Evolutionary conservation across 1,140 invertebrate species (phyloP), one percentile per base, ranked within the genome.

Genomic region (Nephotettix cincticeps): DNA sequence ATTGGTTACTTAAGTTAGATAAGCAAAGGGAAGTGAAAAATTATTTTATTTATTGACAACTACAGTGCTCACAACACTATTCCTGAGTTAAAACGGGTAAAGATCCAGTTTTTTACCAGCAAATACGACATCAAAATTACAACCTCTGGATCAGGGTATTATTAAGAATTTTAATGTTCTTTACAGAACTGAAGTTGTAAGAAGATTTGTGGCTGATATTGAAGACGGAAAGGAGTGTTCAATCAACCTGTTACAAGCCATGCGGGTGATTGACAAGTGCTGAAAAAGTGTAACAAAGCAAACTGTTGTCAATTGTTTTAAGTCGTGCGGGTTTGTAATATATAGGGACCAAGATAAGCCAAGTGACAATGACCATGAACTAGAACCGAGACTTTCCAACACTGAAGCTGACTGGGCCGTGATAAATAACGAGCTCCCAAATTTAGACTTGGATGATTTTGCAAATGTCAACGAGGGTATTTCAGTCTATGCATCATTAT

Each of bases 401-500:
- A 17, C 36, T 40, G 36, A 40, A 40, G 36, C 36, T 40, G 36
- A 40, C 6, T 40, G 17, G 36, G 17, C 36, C 36, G 6, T n/a
- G n/a, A n/a, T 6, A 40, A 58, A 58, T 58, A 58, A 19, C 54
- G 54, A 21, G 43, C 13, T 45, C 43, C 43, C 43, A 45, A 45
- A 45, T 45, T 45, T 45, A 45, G 43, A 45, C 43, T 45, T 45
- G 13, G 43, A 45, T 45, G 43, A 45, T 45, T 45, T 45, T 45
- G 43, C 43, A 45, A 45, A 45, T 45, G 43, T 45, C 43, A n/a
- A 45, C 43, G 43, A 45, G 43, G 43, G 43, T 45, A n/a, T 45
- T 58, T 58, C 54, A 58, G 54, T 58, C 54, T 19, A 58, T 19
- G 54, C 6, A 58, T 58, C 54, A 58, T 58, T 58, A 9, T 58